A percentile compares a stretch with the other conserved stretches of the same genome.
phyloP scores from a whole-genome alignment of 2,888 invertebrate species.

The Noctua janthina region DNA sequence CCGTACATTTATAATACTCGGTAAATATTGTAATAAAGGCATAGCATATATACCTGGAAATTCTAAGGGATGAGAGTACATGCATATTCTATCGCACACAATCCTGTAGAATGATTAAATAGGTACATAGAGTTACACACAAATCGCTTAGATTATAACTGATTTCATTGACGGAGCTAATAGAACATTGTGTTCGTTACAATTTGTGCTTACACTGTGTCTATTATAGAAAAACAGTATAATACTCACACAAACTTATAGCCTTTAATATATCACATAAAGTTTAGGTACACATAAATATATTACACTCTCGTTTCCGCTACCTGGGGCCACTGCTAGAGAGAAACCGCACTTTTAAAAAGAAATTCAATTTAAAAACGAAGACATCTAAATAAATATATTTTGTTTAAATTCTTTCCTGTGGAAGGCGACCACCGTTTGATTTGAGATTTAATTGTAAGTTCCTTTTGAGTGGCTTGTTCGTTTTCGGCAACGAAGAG shows the following conservation, averaged over 20 bases:
- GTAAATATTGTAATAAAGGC: conserved; percentile 38
- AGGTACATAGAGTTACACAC: conserved; percentile 55
- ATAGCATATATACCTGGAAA: conserved; percentile 28
- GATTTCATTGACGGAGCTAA: conserved; percentile 52
- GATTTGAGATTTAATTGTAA: conserved; percentile 79
- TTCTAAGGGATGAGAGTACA: conserved; percentile 37
- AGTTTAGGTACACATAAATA: conserved; percentile 80
- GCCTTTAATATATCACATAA: conserved; percentile 86
- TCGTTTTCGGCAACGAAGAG: conserved; percentile 73
- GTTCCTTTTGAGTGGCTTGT: conserved; percentile 74
- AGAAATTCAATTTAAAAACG: conserved; percentile 64
- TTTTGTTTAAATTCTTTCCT: conserved; percentile 64
- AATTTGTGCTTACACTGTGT: conserved; percentile 67
- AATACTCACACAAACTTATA: conserved; percentile 80
- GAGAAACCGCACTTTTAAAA: conserved; percentile 74
- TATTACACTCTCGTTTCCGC: conserved; percentile 75
- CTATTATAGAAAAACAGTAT: conserved; percentile 71
- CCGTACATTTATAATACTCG: conserved; percentile 44
- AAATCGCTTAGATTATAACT: conserved; percentile 64
- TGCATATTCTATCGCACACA: conserved; percentile 36
- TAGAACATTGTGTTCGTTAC: conserved; percentile 43
- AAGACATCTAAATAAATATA: conserved; percentile 69
- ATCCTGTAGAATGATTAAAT: conserved; percentile 44
- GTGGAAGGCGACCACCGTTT: conserved; percentile 75
- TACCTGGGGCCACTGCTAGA: conserved; percentile 79